Conservation (phyloP, 2,888 invertebrate species). For the Psylliodes chrysocephalus region DNA sequence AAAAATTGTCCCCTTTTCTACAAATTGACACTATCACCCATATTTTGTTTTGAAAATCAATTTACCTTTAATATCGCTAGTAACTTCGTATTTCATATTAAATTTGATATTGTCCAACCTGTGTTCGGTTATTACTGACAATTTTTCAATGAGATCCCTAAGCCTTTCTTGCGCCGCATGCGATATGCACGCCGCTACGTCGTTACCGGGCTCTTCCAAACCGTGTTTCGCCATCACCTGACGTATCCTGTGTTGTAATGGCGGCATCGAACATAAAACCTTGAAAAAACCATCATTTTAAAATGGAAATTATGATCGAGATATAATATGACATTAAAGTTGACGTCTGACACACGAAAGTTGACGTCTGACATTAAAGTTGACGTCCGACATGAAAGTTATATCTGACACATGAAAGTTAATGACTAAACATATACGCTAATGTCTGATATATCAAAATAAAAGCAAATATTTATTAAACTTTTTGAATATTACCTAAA, state of each 20-base stretch:
- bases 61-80: constrained; percentile 68
- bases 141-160: constrained; percentile 89
- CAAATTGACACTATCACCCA: not conserved
- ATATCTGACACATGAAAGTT: too few species aligned
- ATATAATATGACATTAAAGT: too few species aligned
- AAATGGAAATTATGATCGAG: too few species aligned
- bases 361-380: too few species aligned
- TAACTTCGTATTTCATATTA: constrained; percentile 86
- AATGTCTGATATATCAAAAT: too few species aligned
- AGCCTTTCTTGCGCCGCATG: constrained; percentile 95
- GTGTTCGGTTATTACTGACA: constrained; percentile 94
- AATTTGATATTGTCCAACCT: constrained; percentile 91
- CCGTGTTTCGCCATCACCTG: constrained; percentile 79
- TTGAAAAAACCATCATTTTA: not conserved
- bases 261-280: constrained; percentile 80
- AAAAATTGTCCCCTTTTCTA: too few species aligned
- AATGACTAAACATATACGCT: too few species aligned
- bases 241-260: constrained; percentile 81
- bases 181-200: constrained; percentile 90
- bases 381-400: too few species aligned
- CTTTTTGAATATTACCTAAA: too few species aligned
- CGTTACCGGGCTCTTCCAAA: constrained; percentile 83
- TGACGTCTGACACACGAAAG: too few species aligned
- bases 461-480: too few species aligned
- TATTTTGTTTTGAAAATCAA: too few species aligned